These are phyloP conservation scores for Eristalinus aeneus DNA, from an alignment of 2,888 invertebrate species.

Conservation along the genomic window DNA sequence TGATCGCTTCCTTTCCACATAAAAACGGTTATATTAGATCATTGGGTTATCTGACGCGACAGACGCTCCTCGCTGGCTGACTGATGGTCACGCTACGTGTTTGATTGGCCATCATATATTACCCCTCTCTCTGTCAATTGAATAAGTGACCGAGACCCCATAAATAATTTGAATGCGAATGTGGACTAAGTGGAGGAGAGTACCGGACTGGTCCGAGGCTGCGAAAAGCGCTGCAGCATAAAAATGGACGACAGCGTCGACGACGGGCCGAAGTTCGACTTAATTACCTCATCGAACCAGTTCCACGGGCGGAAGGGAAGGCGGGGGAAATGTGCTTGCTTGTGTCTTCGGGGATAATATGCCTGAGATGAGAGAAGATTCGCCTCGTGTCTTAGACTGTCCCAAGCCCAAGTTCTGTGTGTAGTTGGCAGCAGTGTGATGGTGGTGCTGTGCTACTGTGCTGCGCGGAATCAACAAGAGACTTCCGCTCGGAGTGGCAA, in stretches of 20 bases:
- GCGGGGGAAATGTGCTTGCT: neutral
- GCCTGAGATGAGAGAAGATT: slow-evolving; percentile 1
- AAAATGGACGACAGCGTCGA: neutral
- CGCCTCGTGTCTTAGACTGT: slow-evolving; percentile 14
- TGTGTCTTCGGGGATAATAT: slow-evolving; percentile 27
- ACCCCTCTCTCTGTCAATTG: slow-evolving; percentile 58
- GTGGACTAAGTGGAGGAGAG: neutral
- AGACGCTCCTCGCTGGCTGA: slow-evolving; percentile 33
- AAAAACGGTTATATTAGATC: slow-evolving; percentile 44
- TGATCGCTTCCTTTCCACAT: slow-evolving; percentile 59
- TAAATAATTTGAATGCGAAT: slow-evolving; percentile 53
- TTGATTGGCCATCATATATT: slow-evolving; percentile 46
- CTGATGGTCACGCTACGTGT: slow-evolving; percentile 38
- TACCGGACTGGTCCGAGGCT: slow-evolving; percentile 43
- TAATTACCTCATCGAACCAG: slow-evolving; percentile 43
- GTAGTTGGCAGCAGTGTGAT: neutral
- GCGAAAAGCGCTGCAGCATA: slow-evolving; percentile 63
- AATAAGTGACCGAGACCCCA: slow-evolving; percentile 71
- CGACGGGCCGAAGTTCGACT: slow-evolving; percentile 40
- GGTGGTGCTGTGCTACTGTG: slow-evolving; percentile 2
- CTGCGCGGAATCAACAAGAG: slow-evolving; percentile 52
- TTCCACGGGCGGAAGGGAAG: neutral
- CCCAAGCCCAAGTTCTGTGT: slow-evolving; percentile 3
- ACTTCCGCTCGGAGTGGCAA: slow-evolving; percentile 59
- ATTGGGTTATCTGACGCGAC: slow-evolving; percentile 63